Base-by-base conservation (phyloP, 2,888 invertebrate genomes). In the Tortricodes alternella region DNA sequence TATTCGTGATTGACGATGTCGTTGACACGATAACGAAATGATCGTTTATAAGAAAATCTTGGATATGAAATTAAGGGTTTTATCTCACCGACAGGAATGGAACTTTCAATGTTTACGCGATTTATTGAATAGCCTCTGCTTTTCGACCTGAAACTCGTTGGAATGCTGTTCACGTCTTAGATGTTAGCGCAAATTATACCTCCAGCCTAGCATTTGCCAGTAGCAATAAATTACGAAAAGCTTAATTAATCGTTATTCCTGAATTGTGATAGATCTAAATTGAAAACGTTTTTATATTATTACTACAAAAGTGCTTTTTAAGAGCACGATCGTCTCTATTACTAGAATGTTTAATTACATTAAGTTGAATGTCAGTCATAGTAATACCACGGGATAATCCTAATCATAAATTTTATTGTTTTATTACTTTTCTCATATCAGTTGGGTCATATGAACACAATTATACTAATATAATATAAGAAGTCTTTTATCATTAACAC, bases 131-230 rank as follows among this genome's bases (percentile, higher is more conserved):
- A 11, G 9, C 11, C 18, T n/a, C n/a, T n/a, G 9, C 27, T n/a
- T 6, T 16, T 43, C 11, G 27, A 16, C 3, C 24, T 3, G 4
- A 9, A 24, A 43, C 19, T 18, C 9, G 24, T 11, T n/a, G 43
- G 27, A 16, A 43, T 27, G 9, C 16, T 24, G 43, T 15, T 43
- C 43, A 18, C 43, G 24, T 24, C 11, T 41, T 11, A 8, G 39
- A 41, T 15, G 27, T 43, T 43, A 43, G 18, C 43, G 43, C 27
- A 15, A 41, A 24, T 41, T 23, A 41, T 24, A 15, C 39, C 39
- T n/a, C n/a, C 3, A 27, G 27, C n/a, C 9, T 23, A 41, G 37
- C 18, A 41, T 41, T 41, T 23, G 24, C 15, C n/a, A 13, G 15
- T 27, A 27, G 27, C 16, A 18, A 43, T 43, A 8, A 43, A 43